phyloP scores from a whole-genome alignment of 2,113 vertebrate genomes.

The Corvus moneduloides region DNA sequence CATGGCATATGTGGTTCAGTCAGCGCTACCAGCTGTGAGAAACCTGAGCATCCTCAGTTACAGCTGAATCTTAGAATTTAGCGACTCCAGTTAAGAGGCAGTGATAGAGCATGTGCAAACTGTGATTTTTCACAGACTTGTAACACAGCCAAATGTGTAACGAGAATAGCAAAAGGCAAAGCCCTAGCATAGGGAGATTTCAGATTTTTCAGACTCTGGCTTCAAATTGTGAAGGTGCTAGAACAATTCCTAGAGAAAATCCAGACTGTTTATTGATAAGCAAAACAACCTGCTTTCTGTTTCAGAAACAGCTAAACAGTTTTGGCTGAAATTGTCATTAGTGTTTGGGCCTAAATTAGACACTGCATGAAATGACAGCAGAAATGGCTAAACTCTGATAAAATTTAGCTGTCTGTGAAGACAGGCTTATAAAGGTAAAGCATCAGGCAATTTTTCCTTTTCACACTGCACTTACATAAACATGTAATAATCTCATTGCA shows the following conservation, averaged over 20 bases:
- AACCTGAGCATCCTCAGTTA: conserved; percentile 46
- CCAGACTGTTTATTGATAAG: not conserved
- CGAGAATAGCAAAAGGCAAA: conserved; percentile 47
- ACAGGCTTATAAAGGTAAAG: not conserved
- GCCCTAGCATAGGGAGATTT: not conserved
- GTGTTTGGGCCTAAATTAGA: not conserved
- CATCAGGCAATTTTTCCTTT: not conserved
- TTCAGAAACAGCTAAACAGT: not conserved
- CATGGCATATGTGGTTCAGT: conserved; percentile 43
- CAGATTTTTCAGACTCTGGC: not conserved
- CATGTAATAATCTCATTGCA: not conserved
- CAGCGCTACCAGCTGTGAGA: conserved; percentile 29
- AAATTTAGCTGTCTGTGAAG: not conserved
- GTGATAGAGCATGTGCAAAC: conserved; percentile 57
- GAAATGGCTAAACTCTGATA: not conserved
- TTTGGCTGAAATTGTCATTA: not conserved
- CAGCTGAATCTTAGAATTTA: conserved; percentile 40
- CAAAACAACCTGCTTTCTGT: not conserved
- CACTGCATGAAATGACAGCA: not conserved
- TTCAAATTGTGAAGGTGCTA: not conserved
- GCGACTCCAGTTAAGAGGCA: not conserved
- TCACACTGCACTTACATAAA: not conserved
- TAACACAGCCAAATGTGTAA: conserved; percentile 41
- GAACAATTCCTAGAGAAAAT: conserved; percentile 1
- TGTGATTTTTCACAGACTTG: conserved; percentile 60